A percentile compares a stretch with the other conserved stretches of the same genome.
phyloP scores from a whole-genome alignment of 30 jellyfish, hydroid and myxozoan species.

The Aurelia aurita complex sp. Pacific region DNA sequence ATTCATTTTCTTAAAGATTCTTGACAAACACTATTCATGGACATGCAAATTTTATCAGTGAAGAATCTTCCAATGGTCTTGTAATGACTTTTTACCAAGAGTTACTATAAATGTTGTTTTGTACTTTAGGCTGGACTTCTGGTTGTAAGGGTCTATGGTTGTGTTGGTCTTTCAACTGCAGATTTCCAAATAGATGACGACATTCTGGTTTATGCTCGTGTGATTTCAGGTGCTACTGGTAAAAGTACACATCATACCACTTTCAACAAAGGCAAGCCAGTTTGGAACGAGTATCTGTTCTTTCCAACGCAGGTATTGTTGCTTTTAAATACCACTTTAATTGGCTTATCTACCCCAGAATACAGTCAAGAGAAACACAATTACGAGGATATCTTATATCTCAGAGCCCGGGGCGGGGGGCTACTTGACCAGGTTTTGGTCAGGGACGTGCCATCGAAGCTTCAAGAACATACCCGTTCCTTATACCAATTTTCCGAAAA shows the following conservation, averaged over 20 bases:
- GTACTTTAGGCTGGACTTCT: conserved; percentile 45
- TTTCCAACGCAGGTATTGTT: conserved; percentile 57
- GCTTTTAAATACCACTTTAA: neutral
- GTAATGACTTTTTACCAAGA: no score
- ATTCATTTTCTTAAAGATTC: no score
- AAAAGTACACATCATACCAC: conserved; percentile 59
- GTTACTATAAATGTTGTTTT: neutral
- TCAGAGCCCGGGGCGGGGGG: no score
- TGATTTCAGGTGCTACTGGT: conserved; percentile 51
- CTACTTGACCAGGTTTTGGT: no score
- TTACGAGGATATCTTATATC: no score
- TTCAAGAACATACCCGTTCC: no score
- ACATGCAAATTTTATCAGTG: no score
- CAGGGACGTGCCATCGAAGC: no score
- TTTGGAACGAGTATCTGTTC: conserved; percentile 63
- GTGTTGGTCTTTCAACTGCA: conserved; percentile 39
- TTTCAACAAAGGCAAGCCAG: conserved; percentile 63
- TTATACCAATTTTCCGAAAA: no score
- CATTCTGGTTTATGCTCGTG: conserved; percentile 53
- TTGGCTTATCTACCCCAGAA: neutral
- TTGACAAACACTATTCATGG: no score
- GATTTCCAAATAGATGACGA: conserved; percentile 57
- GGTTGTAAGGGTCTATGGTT: conserved; percentile 63
- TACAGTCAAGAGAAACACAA: no score
- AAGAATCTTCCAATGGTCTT: no score